Base-by-base conservation (phyloP, 1,140 invertebrate genomes). In the Branchinecta lindahli region DNA sequence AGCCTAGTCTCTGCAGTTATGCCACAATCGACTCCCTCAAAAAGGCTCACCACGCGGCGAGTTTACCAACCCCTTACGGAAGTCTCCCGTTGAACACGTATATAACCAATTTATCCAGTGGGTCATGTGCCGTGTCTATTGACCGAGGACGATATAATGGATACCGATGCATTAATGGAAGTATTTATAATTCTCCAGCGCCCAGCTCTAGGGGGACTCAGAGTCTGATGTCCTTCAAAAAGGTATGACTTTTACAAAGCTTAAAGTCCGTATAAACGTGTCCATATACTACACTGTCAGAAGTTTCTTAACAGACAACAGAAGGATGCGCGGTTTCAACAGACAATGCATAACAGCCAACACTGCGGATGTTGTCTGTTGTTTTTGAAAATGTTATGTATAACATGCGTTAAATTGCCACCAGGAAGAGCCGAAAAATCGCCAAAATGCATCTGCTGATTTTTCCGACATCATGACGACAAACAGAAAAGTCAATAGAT, bases 181-280 rank as follows among this genome's bases (percentile, higher is more conserved):
- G 52, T 20, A 20, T 61, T 61, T 61, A 61, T 20, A 61, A 61
- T 61, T 61, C 52, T 6, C 52, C 52, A 61, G 52, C 52, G 12
- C 52, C 52, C 12, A 61, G 52, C 18, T 61, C 52, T 6, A 61
- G 18, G 18, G 52, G 52, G 6, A 20, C 52, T 61, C 52, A 61
- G 18, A 61, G 52, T 61, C 18, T 61, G 18, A 12, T 61, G 52
- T 61, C 52, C 52, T 61, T 61, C 18, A 61, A 61, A 61, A 61
- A 61, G 52, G 52, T 61, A 61, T 3, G 52, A 20, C 33, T 33
- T 5, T 33, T 33, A 33, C 33, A 33, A 33, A 33, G 33, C 33
- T 33, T 33, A 33, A 33, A 33, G 33, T 3, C 33, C 33, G 33
- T 33, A 33, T 33, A n/a, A n/a, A n/a, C n/a, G n/a, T n/a, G n/a